Conservation (phyloP, 2,797 vertebrate genomes). For the Heliangelus exortis region DNA sequence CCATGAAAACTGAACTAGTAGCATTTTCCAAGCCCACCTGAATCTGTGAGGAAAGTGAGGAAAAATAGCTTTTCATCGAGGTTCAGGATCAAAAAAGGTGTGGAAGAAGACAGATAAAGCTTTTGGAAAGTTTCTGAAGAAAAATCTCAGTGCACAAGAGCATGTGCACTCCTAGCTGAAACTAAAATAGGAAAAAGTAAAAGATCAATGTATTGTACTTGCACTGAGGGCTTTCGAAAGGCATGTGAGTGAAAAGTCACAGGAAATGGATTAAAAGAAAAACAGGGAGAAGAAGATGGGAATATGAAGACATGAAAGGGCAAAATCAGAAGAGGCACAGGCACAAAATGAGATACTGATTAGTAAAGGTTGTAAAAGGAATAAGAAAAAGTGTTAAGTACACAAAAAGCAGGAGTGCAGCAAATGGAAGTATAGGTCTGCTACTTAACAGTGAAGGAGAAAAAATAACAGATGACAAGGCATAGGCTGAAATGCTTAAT, state of each 20-base stretch:
- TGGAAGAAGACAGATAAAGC: background rate
- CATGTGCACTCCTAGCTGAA: background rate
- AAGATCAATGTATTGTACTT: slow-evolving; percentile 47
- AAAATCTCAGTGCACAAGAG: background rate
- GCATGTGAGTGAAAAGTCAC: slow-evolving; percentile 25
- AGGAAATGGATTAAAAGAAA: slow-evolving; percentile 61
- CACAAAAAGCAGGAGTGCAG: slow-evolving; percentile 61
- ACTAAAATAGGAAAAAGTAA: slow-evolving; percentile 23
- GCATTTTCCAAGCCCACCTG: background rate
- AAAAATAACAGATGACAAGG: slow-evolving; percentile 59
- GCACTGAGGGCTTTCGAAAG: slow-evolving; percentile 22
- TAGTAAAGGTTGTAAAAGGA: slow-evolving; percentile 56
- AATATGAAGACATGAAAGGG: slow-evolving; percentile 46
- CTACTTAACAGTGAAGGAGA: slow-evolving; percentile 54
- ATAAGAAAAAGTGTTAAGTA: slow-evolving; percentile 57
- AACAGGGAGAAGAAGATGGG: slow-evolving; percentile 10
- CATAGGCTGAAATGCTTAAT: slow-evolving; percentile 68
- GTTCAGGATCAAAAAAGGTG: background rate
- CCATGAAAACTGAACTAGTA: background rate
- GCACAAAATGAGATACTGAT: slow-evolving; percentile 67
- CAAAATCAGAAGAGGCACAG: slow-evolving; percentile 51
- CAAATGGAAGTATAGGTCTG: slow-evolving; percentile 64
- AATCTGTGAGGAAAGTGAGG: background rate
- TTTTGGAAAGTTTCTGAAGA: slow-evolving; percentile 32
- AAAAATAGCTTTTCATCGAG: background rate